phyloP scores from a whole-genome alignment of 2,888 invertebrate genomes.

The Willowsia nigromaculata region DNA sequence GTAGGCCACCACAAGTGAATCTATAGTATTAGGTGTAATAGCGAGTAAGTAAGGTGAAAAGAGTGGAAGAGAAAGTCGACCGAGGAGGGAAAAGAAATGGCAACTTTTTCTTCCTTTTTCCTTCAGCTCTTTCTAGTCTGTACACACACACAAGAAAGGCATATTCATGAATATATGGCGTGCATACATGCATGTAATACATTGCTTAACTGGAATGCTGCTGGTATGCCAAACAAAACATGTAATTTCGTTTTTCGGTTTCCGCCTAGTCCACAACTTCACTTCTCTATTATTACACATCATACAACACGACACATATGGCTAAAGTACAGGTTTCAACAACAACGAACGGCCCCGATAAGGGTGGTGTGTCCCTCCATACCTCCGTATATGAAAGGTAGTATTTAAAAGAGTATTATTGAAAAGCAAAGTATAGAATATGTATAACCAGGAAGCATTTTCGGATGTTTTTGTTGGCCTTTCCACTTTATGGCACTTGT shows the following conservation, averaged over 20 bases:
- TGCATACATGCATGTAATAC: background rate
- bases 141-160: background rate
- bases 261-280: conserved; percentile 3
- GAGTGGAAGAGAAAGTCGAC: background rate
- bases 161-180: conserved; percentile 1
- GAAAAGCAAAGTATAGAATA: background rate
- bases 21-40: background rate
- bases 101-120: conserved; percentile 20
- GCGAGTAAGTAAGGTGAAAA: background rate
- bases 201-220: background rate
- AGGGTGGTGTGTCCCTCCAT: too few relatives aligned
- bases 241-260: conserved; percentile 18
- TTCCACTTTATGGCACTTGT: background rate
- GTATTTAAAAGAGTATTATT: background rate
- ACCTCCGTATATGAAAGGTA: background rate
- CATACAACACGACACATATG: background rate
- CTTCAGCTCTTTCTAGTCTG: background rate
- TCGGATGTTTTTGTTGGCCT: background rate
- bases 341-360: too few relatives aligned
- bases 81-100: conserved; percentile 12
- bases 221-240: conserved; percentile 44
- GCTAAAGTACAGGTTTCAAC: background rate
- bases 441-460: background rate
- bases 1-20: conserved; percentile 40
- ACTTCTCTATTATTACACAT: background rate